phyloP scores from a whole-genome alignment of 2,888 invertebrate species.

The Hemistola chrysoprasaria region DNA sequence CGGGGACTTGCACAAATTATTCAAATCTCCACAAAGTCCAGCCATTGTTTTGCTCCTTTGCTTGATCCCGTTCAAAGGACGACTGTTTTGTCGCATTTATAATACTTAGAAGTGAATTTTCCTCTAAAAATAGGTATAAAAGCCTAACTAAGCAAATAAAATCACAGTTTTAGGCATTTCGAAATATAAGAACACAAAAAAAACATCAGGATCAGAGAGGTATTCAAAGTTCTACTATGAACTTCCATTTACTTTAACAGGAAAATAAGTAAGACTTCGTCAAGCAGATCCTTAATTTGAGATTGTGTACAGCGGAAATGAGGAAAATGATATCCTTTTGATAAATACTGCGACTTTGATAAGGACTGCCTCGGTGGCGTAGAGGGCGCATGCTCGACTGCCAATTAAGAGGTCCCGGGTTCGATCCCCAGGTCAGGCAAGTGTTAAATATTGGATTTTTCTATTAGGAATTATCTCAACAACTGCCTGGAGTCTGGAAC shows the following conservation, averaged over 20 bases:
- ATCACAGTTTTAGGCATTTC: no score
- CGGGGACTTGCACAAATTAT: slow-evolving; percentile 43
- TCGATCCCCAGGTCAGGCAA: no score
- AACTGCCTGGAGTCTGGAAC: no score
- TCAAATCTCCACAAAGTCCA: slow-evolving; percentile 38
- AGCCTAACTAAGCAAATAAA: no score
- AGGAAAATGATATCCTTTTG: slow-evolving; percentile 27
- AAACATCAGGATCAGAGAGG: no score
- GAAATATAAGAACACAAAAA: background rate
- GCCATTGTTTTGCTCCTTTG: slow-evolving; percentile 46
- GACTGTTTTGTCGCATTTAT: slow-evolving; percentile 35
- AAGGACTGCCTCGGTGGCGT: no score
- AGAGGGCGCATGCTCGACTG: no score
- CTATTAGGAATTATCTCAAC: no score
- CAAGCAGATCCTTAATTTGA: slow-evolving; percentile 29
- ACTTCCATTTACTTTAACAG: slow-evolving; percentile 7
- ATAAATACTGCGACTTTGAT: slow-evolving; percentile 14
- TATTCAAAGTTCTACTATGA: slow-evolving; percentile 3
- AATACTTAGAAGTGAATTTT: slow-evolving; percentile 35
- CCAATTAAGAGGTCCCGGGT: slow-evolving; percentile 3
- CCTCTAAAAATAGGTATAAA: slow-evolving; percentile 34
- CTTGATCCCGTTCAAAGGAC: slow-evolving; percentile 35
- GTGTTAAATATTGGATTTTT: no score
- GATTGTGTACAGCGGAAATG: slow-evolving; percentile 26
- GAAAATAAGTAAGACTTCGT: slow-evolving; percentile 24